Percentiles rank a stretch among this genome's conserved stretches.
Evolutionary conservation across 2,113 vertebrate genomes (phyloP).

Genomic region (Elaphurus davidianus): DNA sequence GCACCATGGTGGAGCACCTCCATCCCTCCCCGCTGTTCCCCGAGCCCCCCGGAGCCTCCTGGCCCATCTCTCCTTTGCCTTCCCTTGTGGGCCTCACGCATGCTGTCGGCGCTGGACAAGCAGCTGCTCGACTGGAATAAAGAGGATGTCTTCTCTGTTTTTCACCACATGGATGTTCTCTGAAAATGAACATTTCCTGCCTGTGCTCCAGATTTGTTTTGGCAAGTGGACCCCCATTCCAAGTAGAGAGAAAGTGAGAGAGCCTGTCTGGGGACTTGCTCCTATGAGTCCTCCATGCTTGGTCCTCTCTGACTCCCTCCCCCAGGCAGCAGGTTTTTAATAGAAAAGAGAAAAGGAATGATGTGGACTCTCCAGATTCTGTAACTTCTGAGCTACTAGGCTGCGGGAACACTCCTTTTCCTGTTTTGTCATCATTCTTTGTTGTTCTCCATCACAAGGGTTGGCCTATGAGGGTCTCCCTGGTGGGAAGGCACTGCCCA

Average conservation of each 20-base stretch:
- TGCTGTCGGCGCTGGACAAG: fast-evolving
- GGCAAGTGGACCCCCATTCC: not conserved
- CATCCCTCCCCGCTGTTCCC: not conserved
- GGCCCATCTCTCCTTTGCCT: no score
- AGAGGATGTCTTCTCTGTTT: no score
- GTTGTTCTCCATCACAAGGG: fast-evolving
- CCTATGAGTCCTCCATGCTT: not conserved
- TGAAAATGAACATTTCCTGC: not conserved
- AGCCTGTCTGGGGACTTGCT: not conserved
- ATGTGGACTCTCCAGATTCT: not conserved
- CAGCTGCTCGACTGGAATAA: not conserved
- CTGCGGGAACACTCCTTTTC: fast-evolving
- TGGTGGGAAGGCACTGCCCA: not conserved
- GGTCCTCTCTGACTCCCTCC: not conserved
- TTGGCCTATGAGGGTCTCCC: not conserved
- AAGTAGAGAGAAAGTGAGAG: not conserved
- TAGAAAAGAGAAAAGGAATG: not conserved
- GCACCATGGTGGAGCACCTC: not conserved
- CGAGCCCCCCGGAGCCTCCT: not conserved
- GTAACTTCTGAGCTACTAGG: not conserved
- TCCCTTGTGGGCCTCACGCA: not conserved
- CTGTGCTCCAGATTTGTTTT: not conserved
- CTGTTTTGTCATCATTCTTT: not conserved
- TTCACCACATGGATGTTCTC: not conserved
- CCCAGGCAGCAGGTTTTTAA: not conserved